Evolutionary conservation across 2,797 vertebrate genomes (phyloP), one percentile per base, ranked within the genome.

Genomic region (Brachyrhaphis roseni): DNA sequence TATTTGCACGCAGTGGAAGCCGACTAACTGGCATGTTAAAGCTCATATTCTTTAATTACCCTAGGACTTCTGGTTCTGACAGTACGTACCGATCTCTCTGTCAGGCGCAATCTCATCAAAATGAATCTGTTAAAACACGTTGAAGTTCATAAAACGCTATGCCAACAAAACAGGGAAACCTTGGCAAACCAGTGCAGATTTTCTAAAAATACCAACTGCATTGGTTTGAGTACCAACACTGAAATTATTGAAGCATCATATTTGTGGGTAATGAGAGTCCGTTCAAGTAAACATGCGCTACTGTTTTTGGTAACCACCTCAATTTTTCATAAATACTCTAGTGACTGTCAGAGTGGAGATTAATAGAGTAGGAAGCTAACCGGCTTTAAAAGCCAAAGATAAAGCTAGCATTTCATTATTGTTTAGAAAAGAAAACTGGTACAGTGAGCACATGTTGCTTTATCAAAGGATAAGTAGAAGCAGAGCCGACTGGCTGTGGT

Each of bases 11-110:
- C 57, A 31, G 12, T 28, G 12, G n/a, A 59, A 59, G 28, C n/a
- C 6, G n/a, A 31, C 28, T 13, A 28, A 31, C 57, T 31, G 57
- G 57, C n/a, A 59, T 59, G 57, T 59, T 59, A 31, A 59, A 59
- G n/a, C n/a, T 59, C 57, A 28, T 59, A 59, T 59, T 15, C 57
- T 15, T 59, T 59, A 11, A 59, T 59, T 59, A 15, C n/a, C 57
- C 57, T 31, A 31, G 57, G 57, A 31, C 57, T 15, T 28, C n/a
- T 59, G 57, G 12, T 59, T 26, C 53, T 55, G 53, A 55, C 53
- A 55, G 53, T 55, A n/a, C 23, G 92, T 90, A 92, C 95, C 94
- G 26, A 55, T 55, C 53, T n/a, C 11, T 55, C 53, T 55, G 53
- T 55, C 53, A 55, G 53, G 26, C 26, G 26, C 53, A 55, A 55